phyloP scores from a whole-genome alignment of 2,797 vertebrate genomes.

The Allobates femoralis region DNA sequence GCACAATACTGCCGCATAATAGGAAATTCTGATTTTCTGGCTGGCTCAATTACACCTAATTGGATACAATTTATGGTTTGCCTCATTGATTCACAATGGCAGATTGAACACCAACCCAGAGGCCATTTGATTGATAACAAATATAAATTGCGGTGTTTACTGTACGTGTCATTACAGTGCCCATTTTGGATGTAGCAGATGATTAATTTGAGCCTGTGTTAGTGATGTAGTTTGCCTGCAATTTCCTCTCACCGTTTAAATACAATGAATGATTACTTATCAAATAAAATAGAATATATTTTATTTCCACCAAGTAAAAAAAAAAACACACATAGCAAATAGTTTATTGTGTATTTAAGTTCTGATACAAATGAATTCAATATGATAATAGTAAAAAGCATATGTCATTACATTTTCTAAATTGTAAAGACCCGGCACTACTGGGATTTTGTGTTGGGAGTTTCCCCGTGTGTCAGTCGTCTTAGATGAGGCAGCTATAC shows the following conservation, averaged over 20 bases:
- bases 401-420: not conserved
- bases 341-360: not conserved
- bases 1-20: conserved; percentile 53
- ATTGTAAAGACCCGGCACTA: no score
- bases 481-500: no score
- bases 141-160: conserved; percentile 61
- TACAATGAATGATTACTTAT: conserved; percentile 46
- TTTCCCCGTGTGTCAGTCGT: no score
- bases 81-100: conserved; percentile 61
- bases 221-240: conserved; percentile 15
- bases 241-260: conserved; percentile 43
- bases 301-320: not conserved
- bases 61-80: conserved; percentile 60
- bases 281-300: conserved; percentile 35
- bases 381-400: not conserved
- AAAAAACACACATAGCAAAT: not conserved
- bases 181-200: conserved; percentile 56
- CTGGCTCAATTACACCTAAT: conserved; percentile 59
- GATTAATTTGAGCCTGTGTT: conserved; percentile 37
- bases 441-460: no score
- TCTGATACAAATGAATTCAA: not conserved
- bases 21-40: conserved; percentile 51
- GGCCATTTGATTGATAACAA: conserved; percentile 61
- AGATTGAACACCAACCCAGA: conserved; percentile 56
- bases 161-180: conserved; percentile 58